These are phyloP conservation scores for Cheilosia pagana DNA, from an alignment of 2,888 invertebrate genomes.

Conservation along the genomic window DNA sequence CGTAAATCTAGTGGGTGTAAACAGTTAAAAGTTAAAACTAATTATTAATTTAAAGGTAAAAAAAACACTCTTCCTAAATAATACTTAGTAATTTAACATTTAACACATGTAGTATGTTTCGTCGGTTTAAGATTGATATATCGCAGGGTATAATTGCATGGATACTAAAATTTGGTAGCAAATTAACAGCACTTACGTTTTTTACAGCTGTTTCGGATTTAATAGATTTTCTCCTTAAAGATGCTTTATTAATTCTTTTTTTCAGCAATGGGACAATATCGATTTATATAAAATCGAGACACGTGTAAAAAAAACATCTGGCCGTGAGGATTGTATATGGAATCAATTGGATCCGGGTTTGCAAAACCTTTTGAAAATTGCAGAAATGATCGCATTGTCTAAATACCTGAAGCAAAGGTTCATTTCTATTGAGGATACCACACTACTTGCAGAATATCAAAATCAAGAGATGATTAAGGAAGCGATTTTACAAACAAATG, in stretches of 20 bases:
- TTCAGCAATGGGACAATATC: constrained; percentile 51
- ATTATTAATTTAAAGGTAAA: too few relatives aligned
- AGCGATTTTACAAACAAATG: constrained; percentile 20
- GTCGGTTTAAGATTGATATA: too few relatives aligned
- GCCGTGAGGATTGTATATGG: constrained; percentile 11
- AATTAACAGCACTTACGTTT: too few relatives aligned
- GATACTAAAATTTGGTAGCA: too few relatives aligned
- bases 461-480: constrained; percentile 44
- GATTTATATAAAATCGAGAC: constrained; percentile 23
- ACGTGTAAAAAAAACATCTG: constrained; percentile 2
- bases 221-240: too few relatives aligned
- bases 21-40: too few relatives aligned
- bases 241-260: not conserved
- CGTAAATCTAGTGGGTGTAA: too few relatives aligned
- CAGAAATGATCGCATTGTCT: constrained; percentile 41
- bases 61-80: too few relatives aligned
- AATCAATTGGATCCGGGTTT: constrained; percentile 41
- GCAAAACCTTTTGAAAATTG: constrained; percentile 44
- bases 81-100: too few relatives aligned
- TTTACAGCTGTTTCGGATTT: too few relatives aligned
- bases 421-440: constrained; percentile 32
- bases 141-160: too few relatives aligned
- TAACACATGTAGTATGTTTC: too few relatives aligned
- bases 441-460: constrained; percentile 44
- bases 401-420: constrained; percentile 36